Percentiles rank a stretch among this genome's conserved stretches.
These are phyloP conservation scores for Periplaneta americana DNA, from an alignment of 1,140 invertebrate genomes.

Conservation along the genomic window DNA sequence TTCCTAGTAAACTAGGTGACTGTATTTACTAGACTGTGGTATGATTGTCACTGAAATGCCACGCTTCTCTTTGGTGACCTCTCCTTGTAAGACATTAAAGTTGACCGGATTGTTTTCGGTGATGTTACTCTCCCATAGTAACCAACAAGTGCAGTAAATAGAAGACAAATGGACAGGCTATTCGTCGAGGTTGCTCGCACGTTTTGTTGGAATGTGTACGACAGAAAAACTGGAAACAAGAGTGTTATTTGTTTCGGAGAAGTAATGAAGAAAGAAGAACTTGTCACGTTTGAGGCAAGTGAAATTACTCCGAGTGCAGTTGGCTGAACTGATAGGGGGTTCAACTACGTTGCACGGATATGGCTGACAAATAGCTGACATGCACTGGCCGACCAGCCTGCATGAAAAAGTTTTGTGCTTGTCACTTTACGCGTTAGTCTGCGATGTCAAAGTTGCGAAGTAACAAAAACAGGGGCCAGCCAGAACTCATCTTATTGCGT, in stretches of 20 bases:
- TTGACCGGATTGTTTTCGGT: no score
- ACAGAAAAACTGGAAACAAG: background rate
- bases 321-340: background rate
- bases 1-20: no score
- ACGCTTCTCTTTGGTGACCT: no score
- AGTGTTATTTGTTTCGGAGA: background rate
- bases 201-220: no score
- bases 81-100: no score
- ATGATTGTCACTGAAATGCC: no score
- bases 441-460: background rate
- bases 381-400: background rate
- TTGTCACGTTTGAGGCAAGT: background rate
- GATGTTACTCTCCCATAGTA: no score
- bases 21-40: no score
- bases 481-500: background rate
- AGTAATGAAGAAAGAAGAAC: background rate
- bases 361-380: background rate
- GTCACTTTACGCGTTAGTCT: background rate
- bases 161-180: no score
- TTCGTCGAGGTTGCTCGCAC: no score
- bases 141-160: no score
- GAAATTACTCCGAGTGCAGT: background rate
- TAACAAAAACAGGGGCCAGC: background rate
- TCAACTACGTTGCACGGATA: background rate
- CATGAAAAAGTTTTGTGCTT: background rate